Evolutionary conservation across 2,888 invertebrate genomes (phyloP).

Genomic region (Nomada ferruginata): DNA sequence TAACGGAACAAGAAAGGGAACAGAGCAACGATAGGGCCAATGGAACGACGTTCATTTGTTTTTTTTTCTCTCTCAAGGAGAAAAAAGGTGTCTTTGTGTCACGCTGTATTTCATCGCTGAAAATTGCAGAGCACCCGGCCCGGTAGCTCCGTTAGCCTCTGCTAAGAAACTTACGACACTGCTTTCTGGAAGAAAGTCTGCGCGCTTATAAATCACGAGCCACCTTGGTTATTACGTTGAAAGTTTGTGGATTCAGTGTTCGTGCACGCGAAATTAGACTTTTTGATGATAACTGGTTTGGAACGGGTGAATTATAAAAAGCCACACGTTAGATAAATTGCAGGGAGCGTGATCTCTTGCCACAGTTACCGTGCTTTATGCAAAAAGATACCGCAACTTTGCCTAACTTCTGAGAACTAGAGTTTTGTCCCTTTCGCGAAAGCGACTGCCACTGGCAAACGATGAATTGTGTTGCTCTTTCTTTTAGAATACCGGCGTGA

Average conservation of each 20-base stretch:
- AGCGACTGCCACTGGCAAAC: slow-evolving; percentile 30
- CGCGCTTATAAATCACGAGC: slow-evolving; percentile 34
- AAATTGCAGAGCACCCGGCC: not conserved
- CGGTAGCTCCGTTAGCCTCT: not conserved
- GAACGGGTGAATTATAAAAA: slow-evolving; percentile 33
- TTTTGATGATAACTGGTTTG: slow-evolving; percentile 21
- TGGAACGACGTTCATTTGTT: not conserved
- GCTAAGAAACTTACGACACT: slow-evolving; percentile 14
- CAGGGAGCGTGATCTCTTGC: slow-evolving; percentile 13
- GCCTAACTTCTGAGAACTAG: slow-evolving; percentile 30
- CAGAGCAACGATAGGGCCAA: not conserved
- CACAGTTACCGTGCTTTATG: slow-evolving; percentile 47
- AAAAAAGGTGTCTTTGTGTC: slow-evolving; percentile 1
- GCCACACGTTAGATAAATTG: slow-evolving; percentile 42
- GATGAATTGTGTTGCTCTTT: slow-evolving; percentile 1
- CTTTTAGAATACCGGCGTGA: slow-evolving; percentile 18
- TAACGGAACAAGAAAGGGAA: not conserved
- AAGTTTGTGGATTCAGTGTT: slow-evolving; percentile 32
- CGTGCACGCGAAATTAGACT: slow-evolving; percentile 34
- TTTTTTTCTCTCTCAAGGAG: not conserved
- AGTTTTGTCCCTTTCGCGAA: slow-evolving; percentile 41
- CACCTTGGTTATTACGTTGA: slow-evolving; percentile 34
- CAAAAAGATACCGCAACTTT: slow-evolving; percentile 49
- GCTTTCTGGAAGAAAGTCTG: not conserved
- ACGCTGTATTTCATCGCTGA: slow-evolving; percentile 4